A percentile compares a stretch with the other conserved stretches of the same genome.
phyloP scores from a whole-genome alignment of 2,888 invertebrate species.

The Lasioglossum pauxillum region DNA sequence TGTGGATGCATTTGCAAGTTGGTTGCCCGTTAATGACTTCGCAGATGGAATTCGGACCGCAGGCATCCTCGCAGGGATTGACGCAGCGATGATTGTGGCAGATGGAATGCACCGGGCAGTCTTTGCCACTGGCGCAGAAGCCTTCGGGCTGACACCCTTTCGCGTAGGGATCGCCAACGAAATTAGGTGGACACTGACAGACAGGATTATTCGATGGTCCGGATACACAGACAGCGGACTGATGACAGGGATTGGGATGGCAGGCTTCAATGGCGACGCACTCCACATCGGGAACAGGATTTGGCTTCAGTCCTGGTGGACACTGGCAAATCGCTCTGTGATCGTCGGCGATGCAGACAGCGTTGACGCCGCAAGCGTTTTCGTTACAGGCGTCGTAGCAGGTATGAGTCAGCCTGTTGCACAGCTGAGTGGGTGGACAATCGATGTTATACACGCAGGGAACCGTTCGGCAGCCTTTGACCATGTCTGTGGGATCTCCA shows the following conservation, averaged over 20 bases:
- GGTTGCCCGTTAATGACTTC: conserved; percentile 91
- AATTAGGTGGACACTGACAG: conserved; percentile 92
- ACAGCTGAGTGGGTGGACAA: conserved; percentile 91
- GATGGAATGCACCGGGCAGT: conserved; percentile 91
- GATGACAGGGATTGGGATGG: conserved; percentile 92
- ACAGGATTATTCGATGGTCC: conserved; percentile 88
- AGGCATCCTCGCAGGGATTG: conserved; percentile 93
- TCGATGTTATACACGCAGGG: conserved; percentile 95
- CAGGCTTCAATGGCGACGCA: conserved; percentile 91
- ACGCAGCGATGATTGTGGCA: conserved; percentile 90
- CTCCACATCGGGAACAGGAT: conserved; percentile 93
- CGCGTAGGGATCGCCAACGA: conserved; percentile 90
- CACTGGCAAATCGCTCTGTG: conserved; percentile 94
- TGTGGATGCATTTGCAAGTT: conserved; percentile 91
- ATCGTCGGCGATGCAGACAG: conserved; percentile 94
- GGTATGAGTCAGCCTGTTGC: conserved; percentile 92
- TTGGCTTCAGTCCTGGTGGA: conserved; percentile 92
- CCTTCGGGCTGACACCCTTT: conserved; percentile 92
- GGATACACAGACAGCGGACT: conserved; percentile 91
- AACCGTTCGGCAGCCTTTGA: conserved; percentile 91
- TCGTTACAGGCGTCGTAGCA: conserved; percentile 93
- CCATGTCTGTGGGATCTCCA: conserved; percentile 92
- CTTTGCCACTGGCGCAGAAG: conserved; percentile 90
- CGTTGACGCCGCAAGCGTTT: conserved; percentile 93
- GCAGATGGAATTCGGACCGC: conserved; percentile 93